phyloP scores from a whole-genome alignment of 2,113 vertebrate genomes.

The human region DNA sequence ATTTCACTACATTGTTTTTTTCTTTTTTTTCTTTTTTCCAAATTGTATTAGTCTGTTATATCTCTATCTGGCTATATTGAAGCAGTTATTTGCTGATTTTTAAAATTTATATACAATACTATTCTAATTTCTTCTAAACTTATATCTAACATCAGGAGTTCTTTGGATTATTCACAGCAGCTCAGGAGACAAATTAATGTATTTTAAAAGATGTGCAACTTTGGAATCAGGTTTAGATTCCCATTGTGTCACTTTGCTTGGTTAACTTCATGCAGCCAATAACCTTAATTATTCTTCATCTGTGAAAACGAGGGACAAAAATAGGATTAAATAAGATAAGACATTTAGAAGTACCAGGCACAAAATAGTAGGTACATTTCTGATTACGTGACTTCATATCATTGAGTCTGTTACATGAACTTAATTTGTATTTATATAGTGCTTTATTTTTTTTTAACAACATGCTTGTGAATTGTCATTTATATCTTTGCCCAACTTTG shows the following conservation, averaged over 20 bases:
- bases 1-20: background rate
- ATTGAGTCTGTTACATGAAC: background rate
- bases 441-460: background rate
- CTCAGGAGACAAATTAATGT: background rate
- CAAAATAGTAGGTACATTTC: conserved; percentile 2
- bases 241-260: conserved; percentile 19
- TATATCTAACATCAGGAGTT: background rate
- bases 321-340: conserved; percentile 1
- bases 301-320: background rate
- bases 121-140: conserved; percentile 18
- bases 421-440: conserved; percentile 29
- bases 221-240: conserved; percentile 1
- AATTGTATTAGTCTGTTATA: background rate
- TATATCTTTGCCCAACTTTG: background rate
- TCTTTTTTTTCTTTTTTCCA: background rate
- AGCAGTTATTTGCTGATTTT: background rate
- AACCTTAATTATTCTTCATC: conserved; percentile 24
- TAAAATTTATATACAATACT: background rate
- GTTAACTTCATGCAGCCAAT: background rate
- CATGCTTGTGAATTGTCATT: conserved; percentile 21
- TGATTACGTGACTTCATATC: background rate
- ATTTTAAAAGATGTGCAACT: background rate
- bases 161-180: background rate
- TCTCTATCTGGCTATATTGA: background rate
- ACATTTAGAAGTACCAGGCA: background rate